A percentile compares a stretch with the other conserved stretches of the same genome.
phyloP scores from a whole-genome alignment of 64 coral and sea anemone species.

The Astreopora myriophthalma region DNA sequence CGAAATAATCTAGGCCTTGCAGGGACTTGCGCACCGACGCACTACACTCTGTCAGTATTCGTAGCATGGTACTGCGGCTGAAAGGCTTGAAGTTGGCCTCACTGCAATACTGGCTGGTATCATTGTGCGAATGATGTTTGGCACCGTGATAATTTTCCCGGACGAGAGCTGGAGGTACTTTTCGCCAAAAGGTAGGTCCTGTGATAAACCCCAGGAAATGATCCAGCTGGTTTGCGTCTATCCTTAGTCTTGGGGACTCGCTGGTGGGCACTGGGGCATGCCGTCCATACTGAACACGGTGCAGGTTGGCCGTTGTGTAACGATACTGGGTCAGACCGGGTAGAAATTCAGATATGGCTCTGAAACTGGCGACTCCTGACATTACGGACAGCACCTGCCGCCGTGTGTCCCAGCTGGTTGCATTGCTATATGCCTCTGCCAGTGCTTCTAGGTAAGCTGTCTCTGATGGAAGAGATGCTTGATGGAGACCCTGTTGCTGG shows the following conservation, averaged over 20 bases:
- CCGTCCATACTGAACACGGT: neutral
- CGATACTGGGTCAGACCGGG: slow-evolving; percentile 23
- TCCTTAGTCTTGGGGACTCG: neutral
- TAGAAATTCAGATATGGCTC: neutral
- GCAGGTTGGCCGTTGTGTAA: neutral
- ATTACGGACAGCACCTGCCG: slow-evolving; percentile 25
- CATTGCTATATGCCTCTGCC: neutral
- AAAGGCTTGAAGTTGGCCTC: neutral
- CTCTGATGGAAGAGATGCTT: neutral
- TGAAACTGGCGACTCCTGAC: slow-evolving; percentile 17
- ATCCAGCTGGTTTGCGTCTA: neutral
- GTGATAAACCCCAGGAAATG: neutral
- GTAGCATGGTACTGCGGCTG: neutral
- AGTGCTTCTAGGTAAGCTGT: neutral
- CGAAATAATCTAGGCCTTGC: neutral
- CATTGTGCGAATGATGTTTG: neutral
- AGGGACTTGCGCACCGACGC: neutral
- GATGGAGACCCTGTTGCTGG: neutral
- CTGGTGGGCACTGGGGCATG: neutral
- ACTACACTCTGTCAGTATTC: neutral
- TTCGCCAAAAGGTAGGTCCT: neutral
- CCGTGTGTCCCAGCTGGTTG: slow-evolving; percentile 18
- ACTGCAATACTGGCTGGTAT: neutral
- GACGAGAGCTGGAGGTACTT: neutral
- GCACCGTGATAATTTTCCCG: neutral